These are phyloP conservation scores for Elephantulus edwardii DNA, from an alignment of 2,113 vertebrate species.

Conservation along the genomic window DNA sequence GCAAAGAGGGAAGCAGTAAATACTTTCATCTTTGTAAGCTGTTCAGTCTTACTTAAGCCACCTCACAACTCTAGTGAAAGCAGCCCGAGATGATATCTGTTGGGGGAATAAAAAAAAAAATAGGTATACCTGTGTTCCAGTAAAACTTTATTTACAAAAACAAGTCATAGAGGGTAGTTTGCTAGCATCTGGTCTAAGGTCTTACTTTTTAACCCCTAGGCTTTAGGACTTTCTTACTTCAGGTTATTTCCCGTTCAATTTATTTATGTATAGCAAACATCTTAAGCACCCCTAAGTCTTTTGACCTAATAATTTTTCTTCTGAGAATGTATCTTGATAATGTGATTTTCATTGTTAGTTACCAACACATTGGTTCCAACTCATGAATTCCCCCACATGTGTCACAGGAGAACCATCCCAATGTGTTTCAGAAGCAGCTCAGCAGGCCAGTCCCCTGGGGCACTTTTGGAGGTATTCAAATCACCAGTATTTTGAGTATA, in stretches of 20 bases:
- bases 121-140: neutral
- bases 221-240: neutral
- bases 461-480: neutral
- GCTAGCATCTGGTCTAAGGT: neutral
- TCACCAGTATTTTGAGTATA: neutral
- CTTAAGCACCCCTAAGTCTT: neutral
- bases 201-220: neutral
- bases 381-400: neutral
- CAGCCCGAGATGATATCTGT: fast-evolving
- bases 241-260: neutral
- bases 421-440: neutral
- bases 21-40: neutral
- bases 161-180: neutral
- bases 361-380: neutral
- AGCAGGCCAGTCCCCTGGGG: neutral
- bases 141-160: neutral
- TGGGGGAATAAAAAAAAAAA: too few species aligned
- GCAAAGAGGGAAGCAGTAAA: neutral
- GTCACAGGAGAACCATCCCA: neutral
- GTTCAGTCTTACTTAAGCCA: neutral
- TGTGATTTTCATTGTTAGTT: neutral
- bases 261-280: neutral
- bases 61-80: neutral
- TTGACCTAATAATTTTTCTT: neutral
- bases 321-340: neutral